Evolutionary conservation across 1,140 invertebrate species (phyloP).

Genomic region (Tetraneura akinire): DNA sequence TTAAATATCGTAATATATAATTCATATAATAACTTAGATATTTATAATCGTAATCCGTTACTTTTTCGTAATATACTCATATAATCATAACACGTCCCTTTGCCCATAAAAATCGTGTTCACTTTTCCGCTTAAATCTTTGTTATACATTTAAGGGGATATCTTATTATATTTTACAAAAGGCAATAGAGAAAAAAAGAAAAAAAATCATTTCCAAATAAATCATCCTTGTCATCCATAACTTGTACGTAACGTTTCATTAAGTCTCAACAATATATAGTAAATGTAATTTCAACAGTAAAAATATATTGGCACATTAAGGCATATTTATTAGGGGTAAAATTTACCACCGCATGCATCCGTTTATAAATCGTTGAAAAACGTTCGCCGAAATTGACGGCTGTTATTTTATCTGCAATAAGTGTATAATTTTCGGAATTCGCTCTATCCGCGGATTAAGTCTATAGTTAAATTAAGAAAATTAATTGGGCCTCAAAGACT

Average conservation of each 20-base stretch:
- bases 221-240: constrained; percentile 23
- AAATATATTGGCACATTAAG: constrained; percentile 15
- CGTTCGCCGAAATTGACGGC: background rate
- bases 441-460: constrained; percentile 13
- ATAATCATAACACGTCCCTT: too few species aligned
- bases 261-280: background rate
- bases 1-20: too few species aligned
- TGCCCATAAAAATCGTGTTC: background rate
- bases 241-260: constrained; percentile 29
- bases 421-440: constrained; percentile 15
- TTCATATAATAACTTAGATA: too few species aligned
- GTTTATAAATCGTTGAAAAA: constrained; percentile 17
- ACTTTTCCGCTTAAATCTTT: constrained; percentile 1
- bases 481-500: constrained; percentile 31
- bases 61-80: too few species aligned
- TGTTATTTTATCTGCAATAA: background rate
- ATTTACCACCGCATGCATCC: background rate
- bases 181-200: background rate
- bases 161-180: background rate
- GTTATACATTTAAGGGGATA: background rate
- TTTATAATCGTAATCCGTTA: too few species aligned
- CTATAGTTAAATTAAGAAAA: constrained; percentile 39
- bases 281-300: constrained; percentile 6
- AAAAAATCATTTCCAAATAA: constrained; percentile 19
- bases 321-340: background rate